Conservation (phyloP, 2,113 vertebrate species). For the Elachura formosa region DNA sequence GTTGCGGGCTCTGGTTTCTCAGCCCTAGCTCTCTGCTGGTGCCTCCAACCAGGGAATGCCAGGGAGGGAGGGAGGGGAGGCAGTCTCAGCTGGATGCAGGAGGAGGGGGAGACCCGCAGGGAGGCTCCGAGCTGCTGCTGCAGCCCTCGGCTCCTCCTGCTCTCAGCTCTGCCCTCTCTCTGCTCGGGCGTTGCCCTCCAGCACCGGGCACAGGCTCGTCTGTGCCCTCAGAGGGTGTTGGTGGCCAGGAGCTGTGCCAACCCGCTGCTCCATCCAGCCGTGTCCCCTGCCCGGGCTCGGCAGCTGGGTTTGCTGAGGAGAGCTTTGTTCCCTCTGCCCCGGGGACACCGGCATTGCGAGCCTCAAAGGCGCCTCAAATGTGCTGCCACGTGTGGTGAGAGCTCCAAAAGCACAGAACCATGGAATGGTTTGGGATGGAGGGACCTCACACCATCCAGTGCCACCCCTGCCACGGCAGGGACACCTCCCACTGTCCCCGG, state of each 20-base stretch:
- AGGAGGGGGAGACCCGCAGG: rapidly evolving
- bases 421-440: not conserved
- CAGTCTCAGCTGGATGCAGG: not conserved
- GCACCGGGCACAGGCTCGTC: too few relatives aligned
- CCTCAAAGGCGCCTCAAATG: not conserved
- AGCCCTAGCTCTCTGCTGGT: not conserved
- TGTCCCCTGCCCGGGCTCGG: too few relatives aligned
- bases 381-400: rapidly evolving
- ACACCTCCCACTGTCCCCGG: not conserved
- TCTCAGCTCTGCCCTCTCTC: not conserved
- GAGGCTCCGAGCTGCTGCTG: not conserved
- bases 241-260: not conserved
- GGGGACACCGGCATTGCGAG: too few relatives aligned
- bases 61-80: not conserved
- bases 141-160: not conserved
- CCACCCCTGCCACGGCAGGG: not conserved
- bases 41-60: not conserved
- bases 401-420: not conserved
- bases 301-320: not conserved
- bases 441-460: not conserved
- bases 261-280: not conserved
- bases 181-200: too few relatives aligned
- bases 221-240: too few relatives aligned
- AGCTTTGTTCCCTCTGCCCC: too few relatives aligned
- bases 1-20: not conserved